Base-by-base conservation (phyloP, 1,140 invertebrate genomes). In the Tachypleus tridentatus region DNA sequence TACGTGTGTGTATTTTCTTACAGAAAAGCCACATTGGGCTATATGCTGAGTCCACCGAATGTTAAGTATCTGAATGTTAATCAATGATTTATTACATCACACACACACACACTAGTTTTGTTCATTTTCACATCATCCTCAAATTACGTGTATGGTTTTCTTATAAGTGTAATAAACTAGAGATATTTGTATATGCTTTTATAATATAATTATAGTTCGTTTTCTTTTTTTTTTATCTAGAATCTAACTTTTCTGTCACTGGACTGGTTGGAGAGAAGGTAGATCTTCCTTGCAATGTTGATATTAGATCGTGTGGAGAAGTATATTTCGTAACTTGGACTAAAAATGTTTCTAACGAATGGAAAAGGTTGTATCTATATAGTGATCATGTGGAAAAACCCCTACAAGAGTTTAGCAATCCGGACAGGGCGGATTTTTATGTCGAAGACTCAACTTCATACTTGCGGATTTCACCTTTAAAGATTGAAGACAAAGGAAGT, bases 271-370 rank as follows among this genome's bases (percentile, higher is more conserved):
- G 72, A 47, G 61, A 64, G 11, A 65, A 65, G 7, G 69, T 62
- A 0, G 66, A 67, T 4, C 58, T 73, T 5, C 70, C 70, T 2
- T 73, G 72, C 60, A 60, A 64, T 49, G 70, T 73, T 8, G 71
- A 73, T 51, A 63, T 62, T 11, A 66, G 57, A 3, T 65, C 66
- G 4, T 73, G 72, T 58, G 71, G 71, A 47, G 72, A 71, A 49
- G 70, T 73, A 5, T 73, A 71, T 57, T 71, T 73, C 66, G 67
- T 73, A 47, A 72, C 72, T 29, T 73, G 71, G 71, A 73, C 64
- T 11, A 71, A 72, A 63, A 67, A 67, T 49, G 67, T 72, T 4
- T 64, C 66, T 8, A 65, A 66, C 47, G 67, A 71, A 11, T 73
- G 72, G 72, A 70, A 68, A 56, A 62, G 72, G 8, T 61, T 73